These are phyloP conservation scores for Melinaea menophilus DNA, from an alignment of 2,888 invertebrate genomes.

Conservation along the genomic window DNA sequence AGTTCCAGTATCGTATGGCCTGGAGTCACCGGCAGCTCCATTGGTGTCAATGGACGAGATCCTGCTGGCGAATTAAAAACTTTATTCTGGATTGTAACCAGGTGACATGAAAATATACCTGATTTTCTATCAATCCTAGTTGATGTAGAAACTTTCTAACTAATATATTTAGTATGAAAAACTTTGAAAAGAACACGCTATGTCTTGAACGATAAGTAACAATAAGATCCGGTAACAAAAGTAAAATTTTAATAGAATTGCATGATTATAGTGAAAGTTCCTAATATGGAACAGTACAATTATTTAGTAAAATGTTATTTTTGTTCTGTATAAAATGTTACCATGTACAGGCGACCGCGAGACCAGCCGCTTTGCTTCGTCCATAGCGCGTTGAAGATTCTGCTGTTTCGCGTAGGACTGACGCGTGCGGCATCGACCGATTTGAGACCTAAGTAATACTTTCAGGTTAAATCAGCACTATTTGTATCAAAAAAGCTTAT, in stretches of 20 bases:
- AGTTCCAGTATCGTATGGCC: conserved; percentile 81
- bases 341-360: conserved; percentile 65
- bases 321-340: conserved; percentile 25
- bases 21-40: conserved; percentile 82
- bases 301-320: too few relatives aligned
- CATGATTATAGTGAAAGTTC: too few relatives aligned
- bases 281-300: too few relatives aligned
- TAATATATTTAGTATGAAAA: too few relatives aligned
- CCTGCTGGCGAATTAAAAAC: conserved; percentile 41
- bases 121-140: too few relatives aligned
- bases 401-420: conserved; percentile 86
- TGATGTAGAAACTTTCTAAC: too few relatives aligned
- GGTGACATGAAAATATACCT: too few relatives aligned
- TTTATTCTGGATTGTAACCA: too few relatives aligned
- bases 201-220: too few relatives aligned
- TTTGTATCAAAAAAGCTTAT: background rate
- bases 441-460: conserved; percentile 80
- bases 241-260: too few relatives aligned
- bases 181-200: too few relatives aligned
- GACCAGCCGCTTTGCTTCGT: conserved; percentile 82
- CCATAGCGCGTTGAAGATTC: conserved; percentile 87
- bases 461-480: background rate
- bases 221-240: too few relatives aligned
- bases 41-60: conserved; percentile 79
- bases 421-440: conserved; percentile 85